Evolutionary conservation across 2,797 vertebrate genomes (phyloP).

Genomic region (Eutrigla gurnardus): DNA sequence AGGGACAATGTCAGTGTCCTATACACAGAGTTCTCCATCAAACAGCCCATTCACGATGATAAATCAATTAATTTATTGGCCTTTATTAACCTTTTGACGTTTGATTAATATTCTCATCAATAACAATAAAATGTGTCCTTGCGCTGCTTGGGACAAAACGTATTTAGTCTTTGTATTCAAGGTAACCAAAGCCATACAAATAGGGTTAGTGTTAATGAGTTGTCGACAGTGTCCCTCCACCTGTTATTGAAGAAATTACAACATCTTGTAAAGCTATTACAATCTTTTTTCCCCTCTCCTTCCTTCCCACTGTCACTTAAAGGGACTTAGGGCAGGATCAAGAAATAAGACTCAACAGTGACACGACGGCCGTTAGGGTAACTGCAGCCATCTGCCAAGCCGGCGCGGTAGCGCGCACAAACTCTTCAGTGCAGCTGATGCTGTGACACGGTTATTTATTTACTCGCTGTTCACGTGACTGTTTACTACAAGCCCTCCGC

Average conservation of each 20-base stretch:
- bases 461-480: too few species aligned
- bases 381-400: too few species aligned
- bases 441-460: too few species aligned
- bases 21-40: constrained; percentile 60
- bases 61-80: constrained; percentile 78
- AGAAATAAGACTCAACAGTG: too few species aligned
- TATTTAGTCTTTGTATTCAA: constrained; percentile 34
- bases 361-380: too few species aligned
- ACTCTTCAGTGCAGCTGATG: too few species aligned
- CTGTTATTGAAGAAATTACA: constrained; percentile 25
- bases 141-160: constrained; percentile 38
- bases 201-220: constrained; percentile 29
- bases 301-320: neutral
- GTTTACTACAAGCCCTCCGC: too few species aligned
- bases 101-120: constrained; percentile 80
- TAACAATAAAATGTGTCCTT: constrained; percentile 76
- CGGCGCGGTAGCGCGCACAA: too few species aligned
- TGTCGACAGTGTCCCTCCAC: constrained; percentile 32
- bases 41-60: constrained; percentile 60
- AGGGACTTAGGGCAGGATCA: too few species aligned
- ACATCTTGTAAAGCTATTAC: constrained; percentile 6
- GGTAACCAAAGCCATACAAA: constrained; percentile 41
- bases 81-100: constrained; percentile 77
- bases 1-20: constrained; percentile 73
- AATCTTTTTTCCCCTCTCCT: constrained; percentile 5